Evolutionary conservation across 2,797 vertebrate species (phyloP).

Genomic region (Gephyroberyx darwinii): DNA sequence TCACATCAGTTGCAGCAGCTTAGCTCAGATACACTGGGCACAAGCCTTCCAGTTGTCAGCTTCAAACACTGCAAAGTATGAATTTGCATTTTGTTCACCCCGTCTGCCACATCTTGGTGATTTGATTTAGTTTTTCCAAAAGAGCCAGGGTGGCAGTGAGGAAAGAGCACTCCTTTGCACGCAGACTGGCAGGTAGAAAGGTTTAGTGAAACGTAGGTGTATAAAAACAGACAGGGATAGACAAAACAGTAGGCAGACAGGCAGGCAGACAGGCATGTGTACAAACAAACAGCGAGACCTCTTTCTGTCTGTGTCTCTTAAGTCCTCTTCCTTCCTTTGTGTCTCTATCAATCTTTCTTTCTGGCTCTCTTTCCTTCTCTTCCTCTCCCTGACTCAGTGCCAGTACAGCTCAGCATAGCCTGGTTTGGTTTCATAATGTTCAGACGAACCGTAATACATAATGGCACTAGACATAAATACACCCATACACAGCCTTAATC

Average conservation of each 20-base stretch:
- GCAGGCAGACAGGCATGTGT: background rate
- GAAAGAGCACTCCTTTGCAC: background rate
- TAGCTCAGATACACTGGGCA: conserved; percentile 3
- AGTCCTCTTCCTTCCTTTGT: background rate
- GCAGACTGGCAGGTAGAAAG: background rate
- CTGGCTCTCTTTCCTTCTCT: background rate
- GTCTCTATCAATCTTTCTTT: conserved; percentile 2
- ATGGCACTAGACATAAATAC: background rate
- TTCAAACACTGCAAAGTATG: conserved; percentile 13
- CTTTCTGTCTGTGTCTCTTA: background rate
- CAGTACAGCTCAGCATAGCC: background rate
- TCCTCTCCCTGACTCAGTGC: background rate
- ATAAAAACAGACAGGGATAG: conserved; percentile 2
- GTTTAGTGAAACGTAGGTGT: background rate
- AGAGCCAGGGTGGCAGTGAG: background rate
- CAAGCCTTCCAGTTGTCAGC: conserved; percentile 23
- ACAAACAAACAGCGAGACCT: conserved; percentile 8
- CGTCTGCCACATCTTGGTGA: conserved; percentile 25
- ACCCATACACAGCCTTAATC: background rate
- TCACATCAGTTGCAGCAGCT: no score
- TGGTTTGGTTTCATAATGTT: background rate
- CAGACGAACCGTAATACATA: background rate
- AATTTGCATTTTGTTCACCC: conserved; percentile 26
- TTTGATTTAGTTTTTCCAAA: conserved; percentile 11
- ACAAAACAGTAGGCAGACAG: background rate